phyloP scores from a whole-genome alignment of 2,888 invertebrate species.

The Galerucella calmariensis region DNA sequence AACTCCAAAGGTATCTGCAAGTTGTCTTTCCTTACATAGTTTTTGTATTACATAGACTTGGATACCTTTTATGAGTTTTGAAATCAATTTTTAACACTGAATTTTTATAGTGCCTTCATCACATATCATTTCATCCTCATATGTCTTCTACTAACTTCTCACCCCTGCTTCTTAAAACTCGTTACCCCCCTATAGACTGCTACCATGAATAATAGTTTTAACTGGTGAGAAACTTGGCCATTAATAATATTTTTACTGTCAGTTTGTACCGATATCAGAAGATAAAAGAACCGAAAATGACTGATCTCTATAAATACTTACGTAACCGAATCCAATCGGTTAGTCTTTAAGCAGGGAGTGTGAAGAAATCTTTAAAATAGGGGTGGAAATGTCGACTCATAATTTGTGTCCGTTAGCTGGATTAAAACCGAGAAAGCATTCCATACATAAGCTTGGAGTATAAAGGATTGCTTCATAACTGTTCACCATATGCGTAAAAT shows the following conservation, averaged over 20 bases:
- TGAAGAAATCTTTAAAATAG: neutral
- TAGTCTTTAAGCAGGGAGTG: neutral
- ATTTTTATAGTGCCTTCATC: neutral
- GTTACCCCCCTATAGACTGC: neutral
- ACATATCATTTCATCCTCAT: neutral
- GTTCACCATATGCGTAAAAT: neutral
- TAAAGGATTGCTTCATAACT: neutral
- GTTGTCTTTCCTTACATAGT: too few species aligned
- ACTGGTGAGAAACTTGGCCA: neutral
- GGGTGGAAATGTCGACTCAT: neutral
- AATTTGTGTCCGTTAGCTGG: neutral
- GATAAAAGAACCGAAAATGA: neutral
- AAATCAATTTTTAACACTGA: neutral
- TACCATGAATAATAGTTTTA: conserved; percentile 8
- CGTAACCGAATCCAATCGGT: conserved; percentile 3
- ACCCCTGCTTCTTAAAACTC: neutral
- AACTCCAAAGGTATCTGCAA: too few species aligned
- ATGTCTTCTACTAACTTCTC: neutral
- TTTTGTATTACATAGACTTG: too few species aligned
- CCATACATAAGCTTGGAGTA: too few species aligned
- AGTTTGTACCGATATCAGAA: neutral
- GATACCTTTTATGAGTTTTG: too few species aligned
- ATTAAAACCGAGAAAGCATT: neutral
- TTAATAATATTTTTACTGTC: conserved; percentile 7
- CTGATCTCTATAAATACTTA: conserved; percentile 3